Percentiles rank a stretch among this genome's conserved stretches.
Conservation (phyloP, 2,113 vertebrate genomes). For the Albula goreensis region DNA sequence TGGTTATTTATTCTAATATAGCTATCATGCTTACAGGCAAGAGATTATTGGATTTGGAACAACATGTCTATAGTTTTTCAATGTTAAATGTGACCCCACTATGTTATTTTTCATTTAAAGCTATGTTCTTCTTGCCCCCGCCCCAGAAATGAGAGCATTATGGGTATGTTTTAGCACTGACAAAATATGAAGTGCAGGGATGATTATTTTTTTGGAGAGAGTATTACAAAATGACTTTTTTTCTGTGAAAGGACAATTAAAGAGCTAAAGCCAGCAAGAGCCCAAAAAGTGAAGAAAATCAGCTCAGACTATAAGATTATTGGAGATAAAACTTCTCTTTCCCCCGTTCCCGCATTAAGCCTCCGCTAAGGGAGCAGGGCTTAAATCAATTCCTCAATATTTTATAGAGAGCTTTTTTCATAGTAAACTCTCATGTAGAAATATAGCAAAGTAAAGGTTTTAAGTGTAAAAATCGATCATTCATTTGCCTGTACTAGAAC, state of each 20-base stretch:
- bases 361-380: conserved; percentile 12
- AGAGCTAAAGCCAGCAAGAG: not conserved
- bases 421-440: conserved; percentile 27
- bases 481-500: conserved; percentile 15
- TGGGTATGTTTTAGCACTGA: not conserved
- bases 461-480: conserved; percentile 36
- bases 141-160: not conserved
- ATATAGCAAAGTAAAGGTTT: conserved; percentile 15
- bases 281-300: not conserved
- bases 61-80: too few relatives aligned
- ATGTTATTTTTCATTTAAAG: not conserved
- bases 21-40: too few relatives aligned
- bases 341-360: conserved; percentile 9
- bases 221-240: not conserved
- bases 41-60: too few relatives aligned
- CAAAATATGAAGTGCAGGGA: not conserved
- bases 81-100: too few relatives aligned
- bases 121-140: not conserved
- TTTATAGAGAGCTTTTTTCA: conserved; percentile 34
- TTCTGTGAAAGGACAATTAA: not conserved
- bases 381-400: conserved; percentile 41
- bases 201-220: not conserved
- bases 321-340: conserved; percentile 11
- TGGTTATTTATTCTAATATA: too few relatives aligned
- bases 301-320: conserved; percentile 8